A percentile compares a stretch with the other conserved stretches of the same genome.
Conservation (phyloP, 2,113 vertebrate species). For the Gambusia holbrooki region DNA sequence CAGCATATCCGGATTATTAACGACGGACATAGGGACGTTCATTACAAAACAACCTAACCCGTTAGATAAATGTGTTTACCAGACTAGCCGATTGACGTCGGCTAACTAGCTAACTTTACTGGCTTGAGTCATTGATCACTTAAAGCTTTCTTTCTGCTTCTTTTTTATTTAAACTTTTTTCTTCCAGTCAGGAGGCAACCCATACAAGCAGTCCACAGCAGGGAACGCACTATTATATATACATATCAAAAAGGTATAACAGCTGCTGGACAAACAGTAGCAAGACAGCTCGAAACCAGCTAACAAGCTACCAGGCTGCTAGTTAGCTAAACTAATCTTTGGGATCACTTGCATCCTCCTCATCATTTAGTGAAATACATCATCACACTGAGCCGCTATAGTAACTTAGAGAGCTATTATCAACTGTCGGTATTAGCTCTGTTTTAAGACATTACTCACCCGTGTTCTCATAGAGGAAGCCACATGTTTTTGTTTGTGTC, state of each 20-base stretch:
- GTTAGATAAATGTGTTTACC: background rate
- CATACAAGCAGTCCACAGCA: background rate
- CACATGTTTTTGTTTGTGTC: conserved; percentile 86
- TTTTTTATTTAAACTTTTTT: background rate
- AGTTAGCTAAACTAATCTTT: conserved; percentile 62
- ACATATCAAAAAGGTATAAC: background rate
- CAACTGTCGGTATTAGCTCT: accelerated
- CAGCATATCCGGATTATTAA: no score
- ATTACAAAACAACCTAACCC: background rate
- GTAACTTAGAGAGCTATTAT: background rate
- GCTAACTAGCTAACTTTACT: conserved; percentile 60
- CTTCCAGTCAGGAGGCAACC: background rate
- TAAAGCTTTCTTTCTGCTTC: background rate
- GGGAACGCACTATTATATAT: background rate
- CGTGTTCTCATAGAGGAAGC: conserved; percentile 63
- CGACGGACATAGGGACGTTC: accelerated
- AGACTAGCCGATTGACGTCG: background rate
- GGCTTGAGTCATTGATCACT: conserved; percentile 22
- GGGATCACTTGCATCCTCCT: background rate
- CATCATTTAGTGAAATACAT: background rate
- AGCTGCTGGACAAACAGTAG: conserved; percentile 21
- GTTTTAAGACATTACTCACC: conserved; percentile 55
- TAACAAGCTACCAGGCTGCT: conserved; percentile 67
- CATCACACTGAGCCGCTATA: no score
- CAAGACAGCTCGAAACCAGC: conserved; percentile 25